phyloP scores from a whole-genome alignment of 2,797 vertebrate genomes.

The Enteromius fasciolatus region DNA sequence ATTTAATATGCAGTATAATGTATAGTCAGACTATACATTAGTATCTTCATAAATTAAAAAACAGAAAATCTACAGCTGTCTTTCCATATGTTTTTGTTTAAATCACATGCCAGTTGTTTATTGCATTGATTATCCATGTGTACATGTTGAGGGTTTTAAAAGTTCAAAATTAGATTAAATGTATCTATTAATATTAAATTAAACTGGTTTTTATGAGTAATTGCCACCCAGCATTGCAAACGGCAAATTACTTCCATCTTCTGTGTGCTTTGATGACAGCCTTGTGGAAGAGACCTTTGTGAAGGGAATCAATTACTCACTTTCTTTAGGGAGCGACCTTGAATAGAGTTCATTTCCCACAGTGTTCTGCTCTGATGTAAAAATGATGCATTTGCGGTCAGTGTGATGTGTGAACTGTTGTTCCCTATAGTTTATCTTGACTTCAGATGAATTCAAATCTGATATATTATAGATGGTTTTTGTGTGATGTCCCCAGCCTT shows the following conservation, averaged over 20 bases:
- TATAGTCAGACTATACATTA: neutral
- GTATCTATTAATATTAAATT: neutral
- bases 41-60: neutral
- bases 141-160: neutral
- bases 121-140: neutral
- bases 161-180: neutral
- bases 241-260: neutral
- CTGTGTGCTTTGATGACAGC: neutral
- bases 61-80: neutral
- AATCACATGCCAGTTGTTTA: conserved; percentile 7
- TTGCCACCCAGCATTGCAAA: neutral
- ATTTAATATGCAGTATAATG: neutral
- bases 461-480: neutral
- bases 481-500: neutral
- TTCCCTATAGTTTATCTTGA: neutral
- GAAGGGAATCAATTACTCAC: neutral
- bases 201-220: conserved; percentile 11
- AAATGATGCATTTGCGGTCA: conserved; percentile 7
- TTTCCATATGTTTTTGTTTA: conserved; percentile 15
- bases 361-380: neutral
- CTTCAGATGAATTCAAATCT: neutral
- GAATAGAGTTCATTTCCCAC: neutral
- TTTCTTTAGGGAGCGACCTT: neutral
- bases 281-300: neutral
- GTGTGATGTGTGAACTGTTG: neutral